These are phyloP conservation scores for Augochlora pura DNA, from an alignment of 1,140 invertebrate genomes.

Conservation along the genomic window DNA sequence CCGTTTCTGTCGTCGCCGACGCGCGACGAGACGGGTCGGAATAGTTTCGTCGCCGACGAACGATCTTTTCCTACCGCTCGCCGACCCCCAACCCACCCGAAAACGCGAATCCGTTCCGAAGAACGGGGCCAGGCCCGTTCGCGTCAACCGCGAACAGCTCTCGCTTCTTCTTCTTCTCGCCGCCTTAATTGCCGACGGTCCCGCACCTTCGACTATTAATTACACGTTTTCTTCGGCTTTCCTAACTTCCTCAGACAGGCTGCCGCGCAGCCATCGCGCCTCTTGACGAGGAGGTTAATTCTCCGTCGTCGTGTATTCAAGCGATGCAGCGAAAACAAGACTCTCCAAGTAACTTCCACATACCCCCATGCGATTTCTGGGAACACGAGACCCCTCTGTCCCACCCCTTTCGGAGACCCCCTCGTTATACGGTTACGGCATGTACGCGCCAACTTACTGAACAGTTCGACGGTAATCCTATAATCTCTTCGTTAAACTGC, in stretches of 20 bases:
- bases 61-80: too few relatives aligned
- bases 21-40: too few relatives aligned
- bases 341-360: not conserved
- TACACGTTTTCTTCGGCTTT: slow-evolving; percentile 17
- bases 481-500: slow-evolving; percentile 3
- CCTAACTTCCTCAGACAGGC: slow-evolving; percentile 4
- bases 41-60: too few relatives aligned
- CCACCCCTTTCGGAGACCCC: too few relatives aligned
- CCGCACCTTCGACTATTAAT: slow-evolving; percentile 16
- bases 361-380: not conserved
- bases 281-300: slow-evolving; percentile 14
- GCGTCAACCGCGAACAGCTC: not conserved
- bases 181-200: not conserved
- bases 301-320: not conserved
- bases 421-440: not conserved
- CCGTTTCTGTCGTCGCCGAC: not conserved
- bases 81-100: too few relatives aligned
- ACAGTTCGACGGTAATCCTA: not conserved
- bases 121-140: not conserved
- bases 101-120: not conserved
- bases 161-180: not conserved
- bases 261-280: not conserved
- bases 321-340: slow-evolving; percentile 15
- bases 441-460: not conserved
- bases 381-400: not conserved